Conservation (phyloP, 2,797 vertebrate species). For the Somateria mollissima region DNA sequence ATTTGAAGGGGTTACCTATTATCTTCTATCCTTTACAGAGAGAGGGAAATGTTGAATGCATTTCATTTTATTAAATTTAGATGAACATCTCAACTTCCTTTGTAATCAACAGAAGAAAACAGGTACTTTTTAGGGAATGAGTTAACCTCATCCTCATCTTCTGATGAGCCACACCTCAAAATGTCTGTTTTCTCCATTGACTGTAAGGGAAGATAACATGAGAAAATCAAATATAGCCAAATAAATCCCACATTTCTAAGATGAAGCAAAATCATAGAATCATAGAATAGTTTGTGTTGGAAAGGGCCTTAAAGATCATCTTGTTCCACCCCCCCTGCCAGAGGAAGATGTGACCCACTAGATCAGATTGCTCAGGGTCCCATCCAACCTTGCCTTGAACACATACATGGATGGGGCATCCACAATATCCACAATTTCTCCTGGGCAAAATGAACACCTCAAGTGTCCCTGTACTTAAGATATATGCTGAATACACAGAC, state of each 20-base stretch:
- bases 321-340: no score
- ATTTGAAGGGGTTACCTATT: background rate
- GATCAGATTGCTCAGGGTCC: no score
- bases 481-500: background rate
- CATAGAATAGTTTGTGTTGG: no score
- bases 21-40: background rate
- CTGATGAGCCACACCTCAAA: background rate
- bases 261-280: background rate
- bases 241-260: background rate
- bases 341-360: no score
- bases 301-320: no score
- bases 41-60: background rate
- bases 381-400: no score
- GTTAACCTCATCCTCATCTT: background rate
- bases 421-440: no score
- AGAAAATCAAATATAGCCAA: background rate
- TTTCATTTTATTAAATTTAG: no score
- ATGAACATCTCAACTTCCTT: background rate
- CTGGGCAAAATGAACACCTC: background rate
- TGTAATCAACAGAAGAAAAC: background rate
- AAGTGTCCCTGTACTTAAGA: background rate
- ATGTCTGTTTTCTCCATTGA: background rate
- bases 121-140: background rate
- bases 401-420: no score
- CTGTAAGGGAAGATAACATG: background rate